Evolutionary conservation across 2,113 vertebrate genomes (phyloP), one percentile per base, ranked within the genome.

Genomic region (Orientallactaga bullata): DNA sequence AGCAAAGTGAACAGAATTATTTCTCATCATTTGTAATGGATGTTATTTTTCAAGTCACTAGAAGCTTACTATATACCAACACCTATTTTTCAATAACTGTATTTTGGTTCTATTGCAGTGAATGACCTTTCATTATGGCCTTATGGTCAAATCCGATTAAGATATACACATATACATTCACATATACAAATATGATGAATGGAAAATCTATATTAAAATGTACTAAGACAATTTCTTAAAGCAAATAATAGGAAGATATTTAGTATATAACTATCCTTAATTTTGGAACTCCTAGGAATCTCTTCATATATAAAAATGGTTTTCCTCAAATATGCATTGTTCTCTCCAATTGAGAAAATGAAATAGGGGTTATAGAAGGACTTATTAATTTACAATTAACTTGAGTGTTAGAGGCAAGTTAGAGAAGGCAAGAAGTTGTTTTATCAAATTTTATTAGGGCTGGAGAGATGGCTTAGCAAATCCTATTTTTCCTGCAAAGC

Each of bases 11-110:
- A 89, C 10, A 63, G 30, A 93, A 66, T 90, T 85, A 68, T 93
- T 96, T 94, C 42, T 95, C 39, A 71, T 60, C 1, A 35, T 69
- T 2, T 72, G 58, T 80, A n/a, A 95, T 17, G 63, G 28, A 47
- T 86, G 21, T 47, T 77, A 84, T 77, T 87, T 94, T 96, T 87
- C 47, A 93, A 93, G 58, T 96, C 68, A 82, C 76, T 89, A 23
- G 84, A 83, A 95, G 80, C n/a, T 83, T 82, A 65, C 20, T 94
- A 12, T 69, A 37, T 82, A 51, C 7, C 20, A 37, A 83, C 51
- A 92, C 91, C 23, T 63, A 28, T 60, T 65, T 93, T 91, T 66
- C 55, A 87, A 80, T 78, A 79, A n/a, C 39, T 68, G 24, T 85
- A 32, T 86, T 91, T 42, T 84, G 47, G 60, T 93, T 93, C n/a